Conservation (phyloP, 2,888 invertebrate species). For the Amphiduros pacificus region DNA sequence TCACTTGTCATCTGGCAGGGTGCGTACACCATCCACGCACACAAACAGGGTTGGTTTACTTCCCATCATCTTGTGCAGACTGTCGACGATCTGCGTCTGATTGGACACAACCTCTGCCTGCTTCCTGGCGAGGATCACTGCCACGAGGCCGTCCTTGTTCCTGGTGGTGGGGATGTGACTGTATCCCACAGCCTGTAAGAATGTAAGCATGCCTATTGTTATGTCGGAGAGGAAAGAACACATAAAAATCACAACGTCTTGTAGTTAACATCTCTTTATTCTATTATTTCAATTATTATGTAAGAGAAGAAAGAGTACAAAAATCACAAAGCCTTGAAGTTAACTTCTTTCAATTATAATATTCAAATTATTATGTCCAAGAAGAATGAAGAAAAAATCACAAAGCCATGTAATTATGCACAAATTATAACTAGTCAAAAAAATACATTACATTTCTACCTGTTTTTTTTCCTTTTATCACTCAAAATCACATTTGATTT, state of each 20-base stretch:
- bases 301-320: too few species aligned
- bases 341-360: too few species aligned
- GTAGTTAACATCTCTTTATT: neutral
- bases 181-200: constrained; percentile 79
- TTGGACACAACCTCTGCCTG: constrained; percentile 76
- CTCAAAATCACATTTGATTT: too few species aligned
- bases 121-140: constrained; percentile 80
- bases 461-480: too few species aligned
- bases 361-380: too few species aligned
- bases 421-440: too few species aligned
- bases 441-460: too few species aligned
- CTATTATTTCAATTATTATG: neutral
- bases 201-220: neutral
- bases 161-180: constrained; percentile 82
- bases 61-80: constrained; percentile 65
- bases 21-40: constrained; percentile 28
- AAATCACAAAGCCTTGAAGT: too few species aligned
- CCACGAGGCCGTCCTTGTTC: constrained; percentile 89
- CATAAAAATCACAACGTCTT: neutral
- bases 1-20: constrained; percentile 32
- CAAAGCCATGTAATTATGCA: too few species aligned
- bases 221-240: too few species aligned
- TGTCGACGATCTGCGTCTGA: constrained; percentile 62
- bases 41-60: constrained; percentile 76
- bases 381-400: too few species aligned